Conservation (phyloP, 2,797 vertebrate species). For the Sebastiscus tertius region DNA sequence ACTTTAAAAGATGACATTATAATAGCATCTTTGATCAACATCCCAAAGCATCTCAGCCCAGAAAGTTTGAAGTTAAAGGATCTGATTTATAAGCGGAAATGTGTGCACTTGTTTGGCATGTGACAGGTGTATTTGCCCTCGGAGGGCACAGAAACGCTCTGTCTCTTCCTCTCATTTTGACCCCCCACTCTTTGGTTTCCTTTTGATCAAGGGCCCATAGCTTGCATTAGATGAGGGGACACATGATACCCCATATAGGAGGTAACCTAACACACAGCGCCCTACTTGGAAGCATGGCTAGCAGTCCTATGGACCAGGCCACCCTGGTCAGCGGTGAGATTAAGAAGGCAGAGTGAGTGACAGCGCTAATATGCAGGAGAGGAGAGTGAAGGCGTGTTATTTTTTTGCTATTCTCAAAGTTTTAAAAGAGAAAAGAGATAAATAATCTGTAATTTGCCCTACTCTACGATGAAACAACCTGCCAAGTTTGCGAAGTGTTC, state of each 20-base stretch:
- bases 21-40: conserved; percentile 26
- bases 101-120: conserved; percentile 25
- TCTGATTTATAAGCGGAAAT: conserved; percentile 25
- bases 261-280: conserved; percentile 81
- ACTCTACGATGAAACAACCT: conserved; percentile 57
- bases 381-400: not conserved
- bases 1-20: conserved; percentile 25
- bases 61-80: conserved; percentile 25
- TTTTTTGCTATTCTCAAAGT: conserved; percentile 26
- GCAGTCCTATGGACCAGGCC: conserved; percentile 68
- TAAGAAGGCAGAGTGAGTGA: conserved; percentile 64
- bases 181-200: conserved; percentile 58
- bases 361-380: conserved; percentile 47
- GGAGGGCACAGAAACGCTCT: conserved; percentile 40
- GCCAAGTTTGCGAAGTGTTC: conserved; percentile 56
- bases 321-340: conserved; percentile 73
- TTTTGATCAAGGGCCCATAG: conserved; percentile 83
- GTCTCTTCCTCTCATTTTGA: conserved; percentile 52
- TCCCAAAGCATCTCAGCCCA: not conserved
- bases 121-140: conserved; percentile 59
- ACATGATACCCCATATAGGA: conserved; percentile 78
- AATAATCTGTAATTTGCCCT: conserved; percentile 35
- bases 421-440: conserved; percentile 12
- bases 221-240: conserved; percentile 78
- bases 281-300: conserved; percentile 64